Evolutionary conservation across 2,113 vertebrate genomes (phyloP).

Genomic region (Anguilla rostrata): DNA sequence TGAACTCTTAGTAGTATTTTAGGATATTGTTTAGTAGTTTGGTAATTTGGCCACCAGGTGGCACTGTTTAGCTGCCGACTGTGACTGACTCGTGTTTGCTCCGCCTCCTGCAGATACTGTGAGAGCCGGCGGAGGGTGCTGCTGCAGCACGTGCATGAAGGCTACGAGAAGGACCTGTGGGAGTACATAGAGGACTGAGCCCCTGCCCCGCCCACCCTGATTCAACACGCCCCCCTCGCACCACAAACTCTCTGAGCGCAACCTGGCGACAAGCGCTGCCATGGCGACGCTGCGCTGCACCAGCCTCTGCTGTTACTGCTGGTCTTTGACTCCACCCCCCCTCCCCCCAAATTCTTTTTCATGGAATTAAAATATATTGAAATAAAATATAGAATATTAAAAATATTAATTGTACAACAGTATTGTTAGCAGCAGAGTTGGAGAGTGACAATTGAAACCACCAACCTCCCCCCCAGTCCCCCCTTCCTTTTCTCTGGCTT

Average conservation of each 20-base stretch:
- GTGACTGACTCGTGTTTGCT: not conserved
- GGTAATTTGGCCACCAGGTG: no score
- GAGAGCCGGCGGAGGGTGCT: slow-evolving; percentile 98
- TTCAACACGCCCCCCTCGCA: slow-evolving; percentile 46
- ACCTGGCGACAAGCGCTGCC: slow-evolving; percentile 74
- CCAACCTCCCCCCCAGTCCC: not conserved
- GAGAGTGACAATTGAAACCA: slow-evolving; percentile 66
- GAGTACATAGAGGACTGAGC: slow-evolving; percentile 99
- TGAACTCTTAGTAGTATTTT: not conserved
- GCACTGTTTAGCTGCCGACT: not conserved
- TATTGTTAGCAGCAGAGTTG: slow-evolving; percentile 91
- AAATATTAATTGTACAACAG: slow-evolving; percentile 89
- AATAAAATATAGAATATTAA: slow-evolving; percentile 88
- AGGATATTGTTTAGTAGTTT: no score
- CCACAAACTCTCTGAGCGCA: slow-evolving; percentile 80
- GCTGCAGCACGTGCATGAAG: slow-evolving; percentile 99
- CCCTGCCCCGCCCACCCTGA: slow-evolving; percentile 48
- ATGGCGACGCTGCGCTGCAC: slow-evolving; percentile 76
- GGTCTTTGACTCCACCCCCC: slow-evolving; percentile 71
- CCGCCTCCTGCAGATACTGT: slow-evolving; percentile 85
- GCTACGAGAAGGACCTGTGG: slow-evolving; percentile 99
- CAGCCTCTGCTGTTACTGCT: slow-evolving; percentile 74
- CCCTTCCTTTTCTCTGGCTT: slow-evolving; percentile 69
- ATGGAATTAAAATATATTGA: slow-evolving; percentile 98
- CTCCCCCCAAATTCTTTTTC: slow-evolving; percentile 78